Evolutionary conservation across 2,113 vertebrate genomes (phyloP), one percentile per base, ranked within the genome.

Genomic region (Cinclus cinclus): DNA sequence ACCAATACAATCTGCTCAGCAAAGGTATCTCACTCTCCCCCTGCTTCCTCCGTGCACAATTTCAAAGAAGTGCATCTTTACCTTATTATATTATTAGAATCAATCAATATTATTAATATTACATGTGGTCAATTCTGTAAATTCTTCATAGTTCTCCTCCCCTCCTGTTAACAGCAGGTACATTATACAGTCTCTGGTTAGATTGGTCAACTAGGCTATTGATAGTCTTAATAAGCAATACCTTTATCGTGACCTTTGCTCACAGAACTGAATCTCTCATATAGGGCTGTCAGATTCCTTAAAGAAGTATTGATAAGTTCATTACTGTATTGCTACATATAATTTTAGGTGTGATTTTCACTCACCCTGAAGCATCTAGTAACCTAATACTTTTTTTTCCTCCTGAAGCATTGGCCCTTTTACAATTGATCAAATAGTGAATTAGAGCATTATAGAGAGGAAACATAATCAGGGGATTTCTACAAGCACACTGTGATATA

Each of bases 91-190:
- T 97, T 97, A 97, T 98, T 97, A 98, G 97, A 96, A 95, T 67
- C 83, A 97, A 97, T 98, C 97, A 96, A 98, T 98, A 95, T 93
- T 96, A 98, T 98, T 97, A 98, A 98, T 97, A 98, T 98, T 97
- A 97, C 97, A 97, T 97, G 96, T 85, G 55, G 28, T 19, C 76
- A 94, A 95, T 97, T 98, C 97, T 97, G 97, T 95, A 96, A 64
- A 96, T 94, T 96, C 96, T 59, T 60, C 13, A 35, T 84, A 96
- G 82, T 83, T 94, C 96, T 96, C 92, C 95, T 92, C 95, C 87
- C 62, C 39, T 24, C 25, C 94, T 63, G 56, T 95, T 97, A 94
- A 94, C 95, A 96, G 94, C 83, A 95, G 95, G 28, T 96, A 94
- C 91, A 95, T 94, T 96, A 96, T 97, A 96, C 82, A 94, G 80